phyloP scores from a whole-genome alignment of 2,113 vertebrate genomes.

The Cynopterus brachyotis region DNA sequence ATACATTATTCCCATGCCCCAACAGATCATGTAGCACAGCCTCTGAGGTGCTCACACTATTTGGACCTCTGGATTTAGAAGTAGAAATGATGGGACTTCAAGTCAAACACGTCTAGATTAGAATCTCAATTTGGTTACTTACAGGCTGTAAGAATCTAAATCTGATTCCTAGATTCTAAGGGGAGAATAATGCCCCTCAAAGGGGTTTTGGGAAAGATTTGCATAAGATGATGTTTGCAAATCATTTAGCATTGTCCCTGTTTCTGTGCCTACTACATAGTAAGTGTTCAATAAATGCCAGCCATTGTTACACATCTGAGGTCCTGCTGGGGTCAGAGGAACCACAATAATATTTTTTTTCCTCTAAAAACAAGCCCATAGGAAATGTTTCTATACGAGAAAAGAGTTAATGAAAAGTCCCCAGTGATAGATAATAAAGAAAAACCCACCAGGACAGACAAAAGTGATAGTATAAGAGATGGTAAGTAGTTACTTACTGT shows the following conservation, averaged over 20 bases:
- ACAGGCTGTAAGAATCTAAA: neutral
- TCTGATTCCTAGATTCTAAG: neutral
- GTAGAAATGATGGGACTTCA: neutral
- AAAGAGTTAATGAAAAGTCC: slow-evolving; percentile 54
- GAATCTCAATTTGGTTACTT: neutral
- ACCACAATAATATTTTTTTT: neutral
- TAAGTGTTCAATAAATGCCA: neutral
- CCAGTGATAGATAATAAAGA: slow-evolving; percentile 50
- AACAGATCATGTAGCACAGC: neutral
- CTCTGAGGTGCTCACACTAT: neutral
- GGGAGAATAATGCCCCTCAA: neutral
- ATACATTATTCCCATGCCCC: neutral
- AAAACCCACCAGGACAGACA: slow-evolving; percentile 44
- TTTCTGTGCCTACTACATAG: neutral
- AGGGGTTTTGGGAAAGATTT: neutral
- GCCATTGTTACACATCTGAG: neutral
- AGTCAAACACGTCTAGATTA: neutral
- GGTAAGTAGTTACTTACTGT: slow-evolving; percentile 73
- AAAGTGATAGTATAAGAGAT: slow-evolving; percentile 49
- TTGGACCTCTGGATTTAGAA: neutral
- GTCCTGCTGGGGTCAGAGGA: neutral
- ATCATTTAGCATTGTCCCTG: neutral
- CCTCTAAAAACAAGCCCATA: neutral
- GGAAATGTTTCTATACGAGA: neutral
- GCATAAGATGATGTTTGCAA: neutral